Evolutionary conservation across 64 coral and sea anemone genomes (phyloP), one percentile per base, ranked within the genome.

Genomic region (Pocillopora damicornis): DNA sequence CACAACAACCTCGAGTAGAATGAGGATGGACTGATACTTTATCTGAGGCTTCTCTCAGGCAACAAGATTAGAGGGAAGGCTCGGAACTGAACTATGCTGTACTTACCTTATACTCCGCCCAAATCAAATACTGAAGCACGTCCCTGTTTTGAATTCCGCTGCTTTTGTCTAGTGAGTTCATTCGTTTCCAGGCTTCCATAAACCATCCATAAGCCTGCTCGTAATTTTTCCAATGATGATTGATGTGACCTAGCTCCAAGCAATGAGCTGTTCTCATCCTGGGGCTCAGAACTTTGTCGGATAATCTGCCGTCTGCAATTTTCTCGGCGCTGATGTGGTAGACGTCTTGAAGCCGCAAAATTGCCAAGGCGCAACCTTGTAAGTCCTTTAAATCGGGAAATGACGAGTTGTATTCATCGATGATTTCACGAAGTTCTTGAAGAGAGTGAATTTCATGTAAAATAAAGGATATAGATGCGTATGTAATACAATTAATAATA

Each of bases 61-160:
- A 51, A 51, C 42, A 7, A 51, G 42, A 51, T 7, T 51, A 51
- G 7, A 7, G 7, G 42, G 42, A 51, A 51, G 42, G 7, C 42
- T 7, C 23, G 13, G 58, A 60, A 60, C 22, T 83, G 58, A 60
- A 60, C 22, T 83, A 35, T 1, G 11, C 30, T 51, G 18, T 2
- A 16, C 71, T 88, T 82, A 99, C 97, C 93, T 95, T 90, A 76
- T 99, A 99, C 76, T 99, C 93, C 2, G 93, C 77, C 97, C 97
- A 99, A 37, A 94, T 80, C 78, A 99, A 74, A 77, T 89, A 99
- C 74, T 99, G 90, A 0, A 95, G 75, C 12, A 99, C 75, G 11
- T 95, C 90, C 20, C 37, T 81, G 4, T 79, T 88, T 58, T 35
- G 68, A 10, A 99, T 69, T n/a, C 89, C 87, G n/a, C 93, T 74